Evolutionary conservation across 2,113 vertebrate genomes (phyloP), one percentile per base, ranked within the genome.

Genomic region (Axis porcinus): DNA sequence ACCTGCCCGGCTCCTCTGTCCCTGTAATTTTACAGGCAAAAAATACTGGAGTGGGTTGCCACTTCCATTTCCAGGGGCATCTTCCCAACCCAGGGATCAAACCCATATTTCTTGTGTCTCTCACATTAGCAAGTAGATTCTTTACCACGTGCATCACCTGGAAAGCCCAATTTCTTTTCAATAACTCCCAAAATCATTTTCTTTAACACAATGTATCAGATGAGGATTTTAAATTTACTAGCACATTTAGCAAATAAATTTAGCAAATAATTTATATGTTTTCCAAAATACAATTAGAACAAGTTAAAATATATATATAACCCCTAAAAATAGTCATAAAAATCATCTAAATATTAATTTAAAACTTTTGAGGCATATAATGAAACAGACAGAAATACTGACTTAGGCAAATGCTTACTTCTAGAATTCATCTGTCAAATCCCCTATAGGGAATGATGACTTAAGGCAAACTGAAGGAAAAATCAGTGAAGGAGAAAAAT

Each of bases 361-460:
- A 45, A 97, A 98, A 76, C 30, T 58, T 54, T 92, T n/a, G n/a
- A 78, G n/a, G 5, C 2, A 43, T 58, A 40, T 70, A 50, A 19
- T 89, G 43, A 96, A 87, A 52, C 6, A 94, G 9, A 43, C 54
- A 93, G 74, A 97, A 97, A 95, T 93, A 97, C 96, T 89, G 4
- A 2, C 43, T 97, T 54, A 90, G 25, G 70, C 78, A 89, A 97
- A 97, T 82, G 19, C 62, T 96, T 94, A 30, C 33, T 89, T 94
- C 93, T 96, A 85, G 67, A 98, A 96, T 96, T 93, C 90, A 52
- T 57, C 83, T 98, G 78, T 97, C 96, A 98, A 92, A 92, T 89
- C 50, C 10, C 27, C 92, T 70, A 40, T 28, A 86, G 54, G 67
- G 81, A 96, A 88, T 95, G 43, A 97, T 92, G 67, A 50, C n/a